phyloP scores from a whole-genome alignment of 2,113 vertebrate species.

The Sapajus apella region DNA sequence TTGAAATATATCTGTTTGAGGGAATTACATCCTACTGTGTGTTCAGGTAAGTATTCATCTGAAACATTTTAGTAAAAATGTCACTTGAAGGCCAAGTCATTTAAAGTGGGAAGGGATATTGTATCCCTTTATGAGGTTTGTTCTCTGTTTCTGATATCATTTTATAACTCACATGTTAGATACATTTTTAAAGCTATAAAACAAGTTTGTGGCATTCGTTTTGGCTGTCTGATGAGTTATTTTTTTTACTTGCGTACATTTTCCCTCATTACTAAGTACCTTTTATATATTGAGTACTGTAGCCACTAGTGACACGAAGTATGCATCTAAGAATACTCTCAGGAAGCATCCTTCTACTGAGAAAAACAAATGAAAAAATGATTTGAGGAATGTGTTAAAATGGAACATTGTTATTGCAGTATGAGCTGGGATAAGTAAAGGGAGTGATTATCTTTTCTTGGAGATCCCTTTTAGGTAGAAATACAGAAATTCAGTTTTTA shows the following conservation, averaged over 20 bases:
- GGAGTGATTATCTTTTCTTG: neutral
- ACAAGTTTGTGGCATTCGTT: neutral
- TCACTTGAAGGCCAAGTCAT: neutral
- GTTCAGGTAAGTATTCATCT: neutral
- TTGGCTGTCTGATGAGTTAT: neutral
- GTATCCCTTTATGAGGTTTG: neutral
- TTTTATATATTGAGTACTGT: neutral
- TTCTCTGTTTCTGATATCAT: neutral
- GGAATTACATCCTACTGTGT: neutral
- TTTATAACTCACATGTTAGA: neutral
- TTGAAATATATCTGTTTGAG: neutral
- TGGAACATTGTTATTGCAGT: neutral
- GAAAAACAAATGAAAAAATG: neutral
- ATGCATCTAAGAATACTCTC: neutral
- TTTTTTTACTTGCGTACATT: neutral
- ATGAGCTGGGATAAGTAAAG: neutral
- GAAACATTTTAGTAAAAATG: neutral
- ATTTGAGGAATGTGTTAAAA: neutral
- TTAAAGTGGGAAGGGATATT: neutral
- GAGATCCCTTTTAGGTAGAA: neutral
- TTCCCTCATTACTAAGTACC: neutral
- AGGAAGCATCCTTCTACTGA: neutral
- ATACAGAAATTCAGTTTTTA: neutral
- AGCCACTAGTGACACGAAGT: neutral
- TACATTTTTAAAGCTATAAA: conserved; percentile 9